A percentile compares a stretch with the other conserved stretches of the same genome.
These are phyloP conservation scores for Scomber colias DNA, from an alignment of 2,113 vertebrate species.

Conservation along the genomic window DNA sequence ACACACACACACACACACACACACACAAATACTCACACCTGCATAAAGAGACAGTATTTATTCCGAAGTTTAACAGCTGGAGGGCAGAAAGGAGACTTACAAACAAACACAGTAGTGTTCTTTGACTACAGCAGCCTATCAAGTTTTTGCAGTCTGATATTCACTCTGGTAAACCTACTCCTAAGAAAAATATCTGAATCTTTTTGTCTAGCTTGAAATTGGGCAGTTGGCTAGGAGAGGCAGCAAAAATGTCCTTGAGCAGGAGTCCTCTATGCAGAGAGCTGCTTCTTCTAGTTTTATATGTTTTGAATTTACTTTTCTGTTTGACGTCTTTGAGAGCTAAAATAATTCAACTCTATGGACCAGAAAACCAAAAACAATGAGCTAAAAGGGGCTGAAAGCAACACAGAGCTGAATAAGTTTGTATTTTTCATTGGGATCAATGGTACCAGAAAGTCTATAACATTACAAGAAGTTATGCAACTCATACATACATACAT, in stretches of 20 bases:
- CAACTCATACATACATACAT: neutral
- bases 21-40: neutral
- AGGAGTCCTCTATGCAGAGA: neutral
- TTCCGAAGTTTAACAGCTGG: slow-evolving; percentile 7
- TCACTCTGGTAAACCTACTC: neutral
- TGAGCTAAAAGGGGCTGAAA: neutral
- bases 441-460: neutral
- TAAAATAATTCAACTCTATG: too few species aligned
- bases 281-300: neutral
- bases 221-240: too few species aligned
- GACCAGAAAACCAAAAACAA: neutral
- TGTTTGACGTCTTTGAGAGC: neutral
- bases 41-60: slow-evolving; percentile 1
- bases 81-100: slow-evolving; percentile 24
- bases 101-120: neutral
- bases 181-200: neutral
- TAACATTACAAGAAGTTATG: neutral
- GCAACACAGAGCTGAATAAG: neutral
- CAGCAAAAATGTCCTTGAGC: too few species aligned
- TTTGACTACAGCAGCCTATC: neutral
- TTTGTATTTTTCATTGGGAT: neutral
- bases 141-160: neutral
- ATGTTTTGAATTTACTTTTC: neutral
- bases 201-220: too few species aligned
- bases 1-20: too few species aligned